phyloP scores from a whole-genome alignment of 2,888 invertebrate genomes.

The Eupeodes latifasciatus region DNA sequence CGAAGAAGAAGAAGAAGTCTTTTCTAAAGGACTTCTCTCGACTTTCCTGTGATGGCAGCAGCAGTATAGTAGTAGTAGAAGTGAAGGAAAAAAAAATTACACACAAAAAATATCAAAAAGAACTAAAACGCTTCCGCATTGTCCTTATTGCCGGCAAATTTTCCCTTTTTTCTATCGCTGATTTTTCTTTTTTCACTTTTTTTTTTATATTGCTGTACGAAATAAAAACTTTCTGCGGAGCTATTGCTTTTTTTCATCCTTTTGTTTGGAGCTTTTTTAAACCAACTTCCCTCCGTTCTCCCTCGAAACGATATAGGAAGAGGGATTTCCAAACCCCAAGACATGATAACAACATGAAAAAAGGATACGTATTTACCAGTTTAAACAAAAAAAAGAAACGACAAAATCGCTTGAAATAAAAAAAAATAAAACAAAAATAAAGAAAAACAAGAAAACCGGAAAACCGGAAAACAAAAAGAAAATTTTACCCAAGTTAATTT shows the following conservation, averaged over 20 bases:
- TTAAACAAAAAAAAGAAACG: not conserved
- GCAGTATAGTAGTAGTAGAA: not conserved
- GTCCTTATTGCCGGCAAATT: slow-evolving; percentile 73
- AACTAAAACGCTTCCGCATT: slow-evolving; percentile 75
- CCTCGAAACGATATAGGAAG: slow-evolving; percentile 17
- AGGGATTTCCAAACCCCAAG: slow-evolving; percentile 47
- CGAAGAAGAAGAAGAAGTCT: slow-evolving; percentile 68
- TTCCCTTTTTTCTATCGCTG: slow-evolving; percentile 43
- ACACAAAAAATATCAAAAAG: slow-evolving; percentile 36
- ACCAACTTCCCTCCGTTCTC: not conserved
- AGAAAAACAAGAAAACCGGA: slow-evolving; percentile 54
- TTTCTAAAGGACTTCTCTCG: slow-evolving; percentile 60
- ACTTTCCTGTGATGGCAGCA: slow-evolving; percentile 29
- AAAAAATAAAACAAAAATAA: slow-evolving; percentile 10
- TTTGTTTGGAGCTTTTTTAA: slow-evolving; percentile 11
- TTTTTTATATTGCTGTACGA: slow-evolving; percentile 22
- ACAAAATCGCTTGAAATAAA: slow-evolving; percentile 26
- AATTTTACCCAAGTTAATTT: slow-evolving; percentile 74
- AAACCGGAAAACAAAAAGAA: slow-evolving; percentile 34
- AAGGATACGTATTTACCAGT: slow-evolving; percentile 50
- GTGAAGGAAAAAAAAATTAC: slow-evolving; percentile 16
- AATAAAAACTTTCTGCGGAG: slow-evolving; percentile 57
- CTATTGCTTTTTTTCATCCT: slow-evolving; percentile 48
- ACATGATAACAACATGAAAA: slow-evolving; percentile 66
- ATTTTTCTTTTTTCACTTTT: slow-evolving; percentile 29